These are phyloP conservation scores for Magallana nippona DNA, from an alignment of 2,888 invertebrate species.

Conservation along the genomic window DNA sequence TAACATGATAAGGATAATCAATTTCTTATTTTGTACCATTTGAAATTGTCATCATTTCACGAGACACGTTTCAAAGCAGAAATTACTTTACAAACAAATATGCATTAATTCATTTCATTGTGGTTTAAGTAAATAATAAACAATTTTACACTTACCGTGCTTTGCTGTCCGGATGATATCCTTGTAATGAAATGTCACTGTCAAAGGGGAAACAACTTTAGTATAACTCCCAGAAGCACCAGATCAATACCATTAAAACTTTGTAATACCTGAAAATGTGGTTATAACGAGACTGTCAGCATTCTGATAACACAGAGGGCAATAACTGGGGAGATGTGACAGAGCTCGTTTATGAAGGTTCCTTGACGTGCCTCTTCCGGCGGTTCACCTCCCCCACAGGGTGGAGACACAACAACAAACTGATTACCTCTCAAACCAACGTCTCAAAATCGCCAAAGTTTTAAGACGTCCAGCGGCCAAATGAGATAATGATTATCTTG, in stretches of 20 bases:
- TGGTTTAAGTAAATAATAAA: too few species aligned
- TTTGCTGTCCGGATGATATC: not conserved
- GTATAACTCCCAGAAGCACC: not conserved
- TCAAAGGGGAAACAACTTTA: not conserved
- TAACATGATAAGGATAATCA: too few species aligned
- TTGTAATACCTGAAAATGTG: not conserved
- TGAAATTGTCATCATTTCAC: too few species aligned
- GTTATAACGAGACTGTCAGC: slow-evolving; percentile 7
- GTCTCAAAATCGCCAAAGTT: not conserved
- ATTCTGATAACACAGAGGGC: not conserved
- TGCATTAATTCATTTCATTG: too few species aligned
- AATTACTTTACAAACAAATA: too few species aligned
- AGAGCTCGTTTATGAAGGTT: not conserved
- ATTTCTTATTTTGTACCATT: too few species aligned
- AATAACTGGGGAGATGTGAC: not conserved
- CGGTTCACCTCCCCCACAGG: not conserved
- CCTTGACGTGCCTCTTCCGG: slow-evolving; percentile 14
- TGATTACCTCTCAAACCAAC: not conserved
- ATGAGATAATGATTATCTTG: too few species aligned
- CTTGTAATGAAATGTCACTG: not conserved
- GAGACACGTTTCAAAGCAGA: too few species aligned
- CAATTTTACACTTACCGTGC: not conserved
- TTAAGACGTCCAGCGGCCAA: too few species aligned
- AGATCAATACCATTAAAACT: slow-evolving; percentile 18
- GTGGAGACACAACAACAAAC: slow-evolving; percentile 13